Evolutionary conservation across 2,888 invertebrate genomes (phyloP).

Genomic region (Eubasilissa splendida): DNA sequence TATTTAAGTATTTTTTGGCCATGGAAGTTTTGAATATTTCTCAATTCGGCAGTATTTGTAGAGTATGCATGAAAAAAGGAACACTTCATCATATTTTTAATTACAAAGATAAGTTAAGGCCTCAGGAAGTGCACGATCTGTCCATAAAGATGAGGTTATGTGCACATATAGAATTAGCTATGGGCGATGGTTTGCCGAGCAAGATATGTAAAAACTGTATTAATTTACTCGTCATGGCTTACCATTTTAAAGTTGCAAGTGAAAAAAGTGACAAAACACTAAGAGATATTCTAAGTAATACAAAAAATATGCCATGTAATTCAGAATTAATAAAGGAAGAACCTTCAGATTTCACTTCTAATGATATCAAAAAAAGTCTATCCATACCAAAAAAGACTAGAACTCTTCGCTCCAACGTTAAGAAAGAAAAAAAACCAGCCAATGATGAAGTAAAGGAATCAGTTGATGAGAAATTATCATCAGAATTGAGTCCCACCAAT

Average conservation of each 20-base stretch:
- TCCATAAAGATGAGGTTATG: constrained; percentile 21
- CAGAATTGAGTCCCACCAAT: not conserved
- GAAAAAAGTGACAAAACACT: constrained; percentile 29
- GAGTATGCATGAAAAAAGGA: constrained; percentile 25
- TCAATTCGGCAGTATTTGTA: constrained; percentile 20
- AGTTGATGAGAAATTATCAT: not conserved
- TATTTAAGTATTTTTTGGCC: not conserved
- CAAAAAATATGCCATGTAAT: not conserved
- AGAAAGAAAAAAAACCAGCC: constrained; percentile 8
- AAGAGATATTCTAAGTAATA: constrained; percentile 18
- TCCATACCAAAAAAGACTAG: not conserved
- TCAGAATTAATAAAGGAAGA: constrained; percentile 1
- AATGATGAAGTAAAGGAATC: not conserved
- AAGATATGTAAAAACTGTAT: constrained; percentile 25
- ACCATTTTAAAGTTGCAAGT: constrained; percentile 29
- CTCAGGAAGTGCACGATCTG: constrained; percentile 27
- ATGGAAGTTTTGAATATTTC: constrained; percentile 11
- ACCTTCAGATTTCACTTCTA: not conserved
- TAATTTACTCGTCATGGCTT: constrained; percentile 2
- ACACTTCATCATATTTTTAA: constrained; percentile 23
- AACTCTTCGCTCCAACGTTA: not conserved
- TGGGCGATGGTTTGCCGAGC: constrained; percentile 14
- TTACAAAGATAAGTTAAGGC: not conserved
- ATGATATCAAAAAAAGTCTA: not conserved
- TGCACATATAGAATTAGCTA: constrained; percentile 5